A percentile compares a stretch with the other conserved stretches of the same genome.
Conservation (phyloP, 2,113 vertebrate species). For the Progne subis region DNA sequence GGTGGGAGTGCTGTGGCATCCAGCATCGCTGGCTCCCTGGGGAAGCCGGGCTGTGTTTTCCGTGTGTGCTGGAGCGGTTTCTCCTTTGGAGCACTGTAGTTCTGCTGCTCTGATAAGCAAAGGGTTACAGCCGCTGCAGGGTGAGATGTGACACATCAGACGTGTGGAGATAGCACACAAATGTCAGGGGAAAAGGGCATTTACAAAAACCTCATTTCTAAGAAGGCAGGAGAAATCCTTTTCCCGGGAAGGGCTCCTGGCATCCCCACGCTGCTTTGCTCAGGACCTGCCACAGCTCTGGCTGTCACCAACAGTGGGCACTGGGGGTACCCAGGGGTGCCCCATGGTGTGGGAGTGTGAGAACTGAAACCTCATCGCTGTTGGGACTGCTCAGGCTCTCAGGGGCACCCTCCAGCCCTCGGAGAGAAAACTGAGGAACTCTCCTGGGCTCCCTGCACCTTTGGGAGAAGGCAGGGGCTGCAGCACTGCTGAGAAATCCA, state of each 20-base stretch:
- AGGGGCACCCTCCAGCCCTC: neutral
- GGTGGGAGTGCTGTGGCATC: neutral
- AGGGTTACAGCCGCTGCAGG: neutral
- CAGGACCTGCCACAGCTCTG: neutral
- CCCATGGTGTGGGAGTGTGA: rapidly evolving
- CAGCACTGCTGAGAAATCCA: neutral
- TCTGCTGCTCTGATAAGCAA: neutral
- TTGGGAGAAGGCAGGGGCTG: neutral
- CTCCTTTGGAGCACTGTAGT: neutral
- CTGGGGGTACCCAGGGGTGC: neutral
- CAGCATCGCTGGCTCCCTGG: neutral
- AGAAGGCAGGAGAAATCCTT: rapidly evolving
- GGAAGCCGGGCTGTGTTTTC: neutral
- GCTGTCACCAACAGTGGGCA: rapidly evolving
- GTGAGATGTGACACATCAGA: neutral
- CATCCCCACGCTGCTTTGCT: neutral
- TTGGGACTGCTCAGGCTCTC: neutral
- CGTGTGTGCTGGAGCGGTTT: neutral
- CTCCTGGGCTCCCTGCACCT: neutral
- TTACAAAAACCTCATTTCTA: neutral
- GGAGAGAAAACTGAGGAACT: rapidly evolving
- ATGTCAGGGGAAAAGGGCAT: neutral
- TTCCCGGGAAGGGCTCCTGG: neutral
- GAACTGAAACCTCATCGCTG: rapidly evolving
- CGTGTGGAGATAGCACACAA: rapidly evolving